Conservation (phyloP, 2,888 invertebrate species). For the Rhagium mordax region DNA sequence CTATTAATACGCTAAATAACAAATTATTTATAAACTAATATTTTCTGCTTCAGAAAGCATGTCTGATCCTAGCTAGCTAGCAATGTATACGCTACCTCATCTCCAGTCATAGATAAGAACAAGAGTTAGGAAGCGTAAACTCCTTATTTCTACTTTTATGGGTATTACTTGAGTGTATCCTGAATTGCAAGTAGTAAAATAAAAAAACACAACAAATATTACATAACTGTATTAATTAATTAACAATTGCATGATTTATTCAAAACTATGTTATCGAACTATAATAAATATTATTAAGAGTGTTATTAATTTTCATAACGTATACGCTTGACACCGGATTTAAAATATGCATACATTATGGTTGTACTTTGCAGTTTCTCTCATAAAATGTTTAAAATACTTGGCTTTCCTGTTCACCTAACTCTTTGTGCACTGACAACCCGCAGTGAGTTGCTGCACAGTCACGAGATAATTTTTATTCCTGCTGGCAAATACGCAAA, state of each 20-base stretch:
- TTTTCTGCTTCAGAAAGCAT: too few species aligned
- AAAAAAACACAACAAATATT: too few species aligned
- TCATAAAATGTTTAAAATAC: conserved; percentile 56
- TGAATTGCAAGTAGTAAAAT: too few species aligned
- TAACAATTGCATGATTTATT: background rate
- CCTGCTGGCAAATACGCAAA: conserved; percentile 57
- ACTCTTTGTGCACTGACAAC: conserved; percentile 55
- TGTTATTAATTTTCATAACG: conserved; percentile 44
- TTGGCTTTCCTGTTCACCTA: conserved; percentile 58
- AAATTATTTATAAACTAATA: too few species aligned
- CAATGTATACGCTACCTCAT: too few species aligned
- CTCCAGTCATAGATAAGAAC: too few species aligned
- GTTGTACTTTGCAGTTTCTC: conserved; percentile 50
- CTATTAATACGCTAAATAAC: too few species aligned
- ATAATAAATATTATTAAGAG: conserved; percentile 33
- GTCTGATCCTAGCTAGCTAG: too few species aligned
- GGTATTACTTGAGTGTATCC: too few species aligned
- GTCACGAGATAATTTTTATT: conserved; percentile 61
- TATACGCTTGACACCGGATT: conserved; percentile 42
- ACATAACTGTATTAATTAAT: too few species aligned
- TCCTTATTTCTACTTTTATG: too few species aligned
- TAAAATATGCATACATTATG: conserved; percentile 50
- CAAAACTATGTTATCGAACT: conserved; percentile 30
- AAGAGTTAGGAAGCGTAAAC: too few species aligned
- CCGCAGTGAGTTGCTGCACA: conserved; percentile 57